Evolutionary conservation across 2,113 vertebrate genomes (phyloP).

Genomic region (Meleagris gallopavo): DNA sequence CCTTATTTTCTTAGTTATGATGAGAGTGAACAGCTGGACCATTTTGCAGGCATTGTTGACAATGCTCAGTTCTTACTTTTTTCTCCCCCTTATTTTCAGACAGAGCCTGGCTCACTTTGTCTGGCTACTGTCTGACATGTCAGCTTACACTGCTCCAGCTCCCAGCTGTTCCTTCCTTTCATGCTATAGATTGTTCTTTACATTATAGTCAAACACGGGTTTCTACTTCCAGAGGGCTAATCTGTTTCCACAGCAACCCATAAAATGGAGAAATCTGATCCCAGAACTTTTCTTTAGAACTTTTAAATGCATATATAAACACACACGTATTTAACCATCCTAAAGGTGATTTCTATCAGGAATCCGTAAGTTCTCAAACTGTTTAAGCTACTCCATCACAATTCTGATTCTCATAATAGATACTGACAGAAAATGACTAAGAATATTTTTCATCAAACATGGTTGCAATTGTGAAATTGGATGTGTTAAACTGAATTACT

Average conservation of each 20-base stretch:
- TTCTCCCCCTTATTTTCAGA: slow-evolving; percentile 35
- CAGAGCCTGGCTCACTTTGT: slow-evolving; percentile 74
- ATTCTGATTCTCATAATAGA: slow-evolving; percentile 40
- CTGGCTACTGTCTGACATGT: slow-evolving; percentile 84
- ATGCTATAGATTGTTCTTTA: slow-evolving; percentile 74
- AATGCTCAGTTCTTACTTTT: slow-evolving; percentile 48
- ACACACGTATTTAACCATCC: slow-evolving; percentile 37
- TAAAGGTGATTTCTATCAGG: not conserved
- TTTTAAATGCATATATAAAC: slow-evolving; percentile 50
- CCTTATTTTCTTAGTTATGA: slow-evolving; percentile 66
- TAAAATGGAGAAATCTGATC: slow-evolving; percentile 77
- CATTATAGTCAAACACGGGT: slow-evolving; percentile 65
- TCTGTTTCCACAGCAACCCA: slow-evolving; percentile 80
- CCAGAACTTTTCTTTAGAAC: slow-evolving; percentile 66
- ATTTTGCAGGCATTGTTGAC: slow-evolving; percentile 69
- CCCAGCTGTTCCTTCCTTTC: slow-evolving; percentile 82
- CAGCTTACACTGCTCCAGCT: slow-evolving; percentile 69
- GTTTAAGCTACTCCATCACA: not conserved
- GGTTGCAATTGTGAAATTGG: not conserved
- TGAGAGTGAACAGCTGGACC: slow-evolving; percentile 75
- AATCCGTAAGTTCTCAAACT: slow-evolving; percentile 29
- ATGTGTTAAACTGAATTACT: not conserved
- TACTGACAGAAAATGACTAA: slow-evolving; percentile 27
- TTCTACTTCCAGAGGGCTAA: slow-evolving; percentile 71
- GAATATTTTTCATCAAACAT: not conserved